Evolutionary conservation across 2,113 vertebrate genomes (phyloP).

Genomic region (Campylomormyrus tamandua): DNA sequence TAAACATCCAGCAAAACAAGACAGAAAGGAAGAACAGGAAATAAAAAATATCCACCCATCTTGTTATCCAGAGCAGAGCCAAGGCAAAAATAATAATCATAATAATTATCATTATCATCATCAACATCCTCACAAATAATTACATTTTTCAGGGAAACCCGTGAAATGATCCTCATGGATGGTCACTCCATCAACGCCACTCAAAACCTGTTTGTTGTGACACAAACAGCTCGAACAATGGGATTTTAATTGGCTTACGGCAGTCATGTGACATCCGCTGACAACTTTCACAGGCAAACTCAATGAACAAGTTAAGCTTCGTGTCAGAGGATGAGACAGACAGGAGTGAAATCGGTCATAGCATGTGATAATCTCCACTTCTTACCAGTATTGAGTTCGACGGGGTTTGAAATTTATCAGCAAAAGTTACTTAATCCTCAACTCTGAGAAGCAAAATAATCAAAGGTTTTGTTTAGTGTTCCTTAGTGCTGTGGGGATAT

Average conservation of each 20-base stretch:
- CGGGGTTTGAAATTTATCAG: neutral
- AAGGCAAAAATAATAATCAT: neutral
- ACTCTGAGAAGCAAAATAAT: neutral
- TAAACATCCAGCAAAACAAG: neutral
- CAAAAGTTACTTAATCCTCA: neutral
- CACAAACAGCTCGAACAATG: neutral
- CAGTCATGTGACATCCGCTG: neutral
- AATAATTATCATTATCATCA: neutral
- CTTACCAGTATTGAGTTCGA: neutral
- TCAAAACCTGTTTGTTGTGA: neutral
- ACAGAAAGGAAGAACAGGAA: neutral
- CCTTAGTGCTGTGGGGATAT: neutral
- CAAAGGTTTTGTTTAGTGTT: neutral
- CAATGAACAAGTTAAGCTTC: neutral
- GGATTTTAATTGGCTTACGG: neutral
- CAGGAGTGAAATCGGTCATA: neutral
- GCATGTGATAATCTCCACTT: neutral
- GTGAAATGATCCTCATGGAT: conserved; percentile 3
- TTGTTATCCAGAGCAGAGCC: neutral
- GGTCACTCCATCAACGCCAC: neutral
- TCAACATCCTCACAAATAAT: neutral
- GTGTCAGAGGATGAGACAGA: neutral
- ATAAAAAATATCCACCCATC: neutral
- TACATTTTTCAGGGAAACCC: conserved; percentile 16
- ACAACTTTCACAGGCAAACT: conserved; percentile 3